These are phyloP conservation scores for Camponotus pennsylvanicus DNA, from an alignment of 1,140 invertebrate genomes.

Conservation along the genomic window DNA sequence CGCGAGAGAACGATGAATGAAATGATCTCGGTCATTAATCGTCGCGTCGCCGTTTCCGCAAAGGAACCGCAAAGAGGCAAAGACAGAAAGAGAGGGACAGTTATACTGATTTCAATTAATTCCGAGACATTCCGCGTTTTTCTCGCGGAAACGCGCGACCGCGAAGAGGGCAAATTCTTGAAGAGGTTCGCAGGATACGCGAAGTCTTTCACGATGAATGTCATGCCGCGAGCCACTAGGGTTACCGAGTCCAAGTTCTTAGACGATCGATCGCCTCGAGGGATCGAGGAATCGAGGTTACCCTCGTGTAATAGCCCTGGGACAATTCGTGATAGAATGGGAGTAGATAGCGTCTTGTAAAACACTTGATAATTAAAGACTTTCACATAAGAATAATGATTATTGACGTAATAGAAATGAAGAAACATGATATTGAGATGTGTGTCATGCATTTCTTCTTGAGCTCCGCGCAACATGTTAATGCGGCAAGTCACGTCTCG, in stretches of 20 bases:
- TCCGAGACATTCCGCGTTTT: conserved; percentile 73
- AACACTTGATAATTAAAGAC: conserved; percentile 75
- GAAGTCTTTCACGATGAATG: neutral
- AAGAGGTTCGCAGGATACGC: conserved; percentile 19
- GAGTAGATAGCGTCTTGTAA: conserved; percentile 59
- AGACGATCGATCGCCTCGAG: conserved; percentile 32
- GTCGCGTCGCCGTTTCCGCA: conserved; percentile 67
- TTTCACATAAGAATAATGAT: conserved; percentile 60
- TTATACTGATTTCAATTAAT: conserved; percentile 80
- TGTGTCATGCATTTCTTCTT: conserved; percentile 59
- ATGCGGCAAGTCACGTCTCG: conserved; percentile 28
- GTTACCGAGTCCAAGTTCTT: conserved; percentile 16
- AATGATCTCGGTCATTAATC: conserved; percentile 74
- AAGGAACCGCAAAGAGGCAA: conserved; percentile 64
- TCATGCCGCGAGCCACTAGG: neutral
- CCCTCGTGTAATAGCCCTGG: conserved; percentile 26
- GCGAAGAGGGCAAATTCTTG: conserved; percentile 59
- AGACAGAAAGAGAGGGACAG: conserved; percentile 12
- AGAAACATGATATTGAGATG: conserved; percentile 75
- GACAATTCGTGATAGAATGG: conserved; percentile 30
- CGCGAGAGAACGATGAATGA: conserved; percentile 71
- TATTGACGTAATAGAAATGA: conserved; percentile 72
- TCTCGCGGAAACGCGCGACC: neutral
- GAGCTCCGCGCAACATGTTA: conserved; percentile 10
- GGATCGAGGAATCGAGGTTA: conserved; percentile 41